Evolutionary conservation across 2,113 vertebrate species (phyloP).

Genomic region (Scomber japonicus): DNA sequence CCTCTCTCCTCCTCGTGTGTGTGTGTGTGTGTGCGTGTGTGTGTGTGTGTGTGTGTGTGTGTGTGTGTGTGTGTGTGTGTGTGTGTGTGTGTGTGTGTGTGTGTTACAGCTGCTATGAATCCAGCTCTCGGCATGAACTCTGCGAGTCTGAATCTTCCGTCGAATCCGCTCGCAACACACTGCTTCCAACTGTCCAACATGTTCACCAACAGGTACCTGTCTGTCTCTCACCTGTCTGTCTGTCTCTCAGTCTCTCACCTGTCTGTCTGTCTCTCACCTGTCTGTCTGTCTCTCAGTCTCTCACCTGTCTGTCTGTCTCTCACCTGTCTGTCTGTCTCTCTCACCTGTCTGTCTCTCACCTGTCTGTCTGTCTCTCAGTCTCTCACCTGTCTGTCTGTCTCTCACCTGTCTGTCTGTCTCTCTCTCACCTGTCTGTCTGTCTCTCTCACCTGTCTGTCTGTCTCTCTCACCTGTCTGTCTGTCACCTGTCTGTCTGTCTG

Average conservation of each 20-base stretch:
- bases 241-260: no score
- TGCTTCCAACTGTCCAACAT: constrained; percentile 99
- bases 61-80: no score
- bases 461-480: constrained; percentile 63
- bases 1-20: not conserved
- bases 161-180: constrained; percentile 94
- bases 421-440: not conserved
- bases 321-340: constrained; percentile 56
- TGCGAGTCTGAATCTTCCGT: constrained; percentile 82
- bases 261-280: constrained; percentile 4
- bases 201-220: constrained; percentile 92
- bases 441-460: not conserved
- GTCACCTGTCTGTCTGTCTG: no score
- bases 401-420: not conserved
- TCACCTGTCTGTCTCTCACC: constrained; percentile 59
- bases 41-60: not conserved
- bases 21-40: not conserved
- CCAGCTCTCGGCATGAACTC: constrained; percentile 79
- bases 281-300: not conserved
- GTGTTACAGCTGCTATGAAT: constrained; percentile 80
- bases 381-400: constrained; percentile 1
- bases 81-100: not conserved
- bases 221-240: not conserved
- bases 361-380: not conserved
- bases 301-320: constrained; percentile 23